These are phyloP conservation scores for Enoplolaimus lenunculus DNA, from an alignment of 2,888 invertebrate species.

Conservation along the genomic window DNA sequence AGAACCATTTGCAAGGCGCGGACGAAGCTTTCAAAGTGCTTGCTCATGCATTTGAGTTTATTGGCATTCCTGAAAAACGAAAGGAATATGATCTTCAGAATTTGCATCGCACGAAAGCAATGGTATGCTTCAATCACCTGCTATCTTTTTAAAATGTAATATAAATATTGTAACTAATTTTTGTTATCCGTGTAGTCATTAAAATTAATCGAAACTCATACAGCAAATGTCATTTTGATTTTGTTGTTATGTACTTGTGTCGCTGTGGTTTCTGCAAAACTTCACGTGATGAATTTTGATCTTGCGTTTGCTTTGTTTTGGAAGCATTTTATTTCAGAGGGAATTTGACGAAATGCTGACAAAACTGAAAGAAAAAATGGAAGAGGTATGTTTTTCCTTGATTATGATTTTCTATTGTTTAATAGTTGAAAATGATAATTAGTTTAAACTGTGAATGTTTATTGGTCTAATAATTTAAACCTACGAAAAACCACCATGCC, in stretches of 20 bases:
- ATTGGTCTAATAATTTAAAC: no score
- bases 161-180: not conserved
- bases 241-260: not conserved
- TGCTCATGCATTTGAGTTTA: slow-evolving; percentile 83
- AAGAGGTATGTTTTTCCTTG: slow-evolving; percentile 50
- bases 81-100: slow-evolving; percentile 36
- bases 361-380: slow-evolving; percentile 79
- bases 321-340: slow-evolving; percentile 39
- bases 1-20: slow-evolving; percentile 77
- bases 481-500: no score
- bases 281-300: no score
- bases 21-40: slow-evolving; percentile 91
- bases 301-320: no score
- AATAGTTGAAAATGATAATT: no score
- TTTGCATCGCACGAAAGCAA: slow-evolving; percentile 55
- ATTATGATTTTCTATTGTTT: no score
- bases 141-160: not conserved
- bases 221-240: no score
- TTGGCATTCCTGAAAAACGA: slow-evolving; percentile 63
- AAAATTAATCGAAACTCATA: no score
- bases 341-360: slow-evolving; percentile 71
- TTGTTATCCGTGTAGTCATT: no score
- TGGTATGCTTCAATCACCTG: slow-evolving; percentile 35
- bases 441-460: no score
- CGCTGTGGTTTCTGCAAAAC: not conserved